These are phyloP conservation scores for Montipora capitata DNA, from an alignment of 92 coral and sea anemone species.

Conservation along the genomic window DNA sequence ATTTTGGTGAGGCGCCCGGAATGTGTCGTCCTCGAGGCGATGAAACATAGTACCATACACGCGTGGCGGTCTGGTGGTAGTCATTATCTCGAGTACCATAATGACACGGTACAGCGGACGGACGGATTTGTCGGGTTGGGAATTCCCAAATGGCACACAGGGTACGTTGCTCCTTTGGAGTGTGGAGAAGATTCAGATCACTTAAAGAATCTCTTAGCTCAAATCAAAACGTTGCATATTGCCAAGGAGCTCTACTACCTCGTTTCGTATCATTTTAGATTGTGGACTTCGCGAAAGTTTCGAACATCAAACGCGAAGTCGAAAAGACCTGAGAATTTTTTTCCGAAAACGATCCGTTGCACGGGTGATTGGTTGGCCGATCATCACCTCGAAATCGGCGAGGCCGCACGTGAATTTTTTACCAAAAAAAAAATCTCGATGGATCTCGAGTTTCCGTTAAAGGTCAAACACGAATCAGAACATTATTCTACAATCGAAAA, in stretches of 20 bases:
- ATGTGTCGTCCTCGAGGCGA: background rate
- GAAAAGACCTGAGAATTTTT: background rate
- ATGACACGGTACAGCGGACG: no score
- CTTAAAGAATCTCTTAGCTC: background rate
- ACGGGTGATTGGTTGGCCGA: conserved; percentile 11
- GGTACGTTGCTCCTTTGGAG: background rate
- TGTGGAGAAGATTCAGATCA: background rate
- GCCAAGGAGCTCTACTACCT: background rate
- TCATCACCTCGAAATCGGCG: conserved; percentile 4
- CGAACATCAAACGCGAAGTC: background rate
- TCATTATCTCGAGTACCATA: background rate
- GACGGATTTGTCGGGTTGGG: background rate
- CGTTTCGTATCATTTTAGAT: no score
- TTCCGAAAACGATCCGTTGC: background rate
- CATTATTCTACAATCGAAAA: background rate
- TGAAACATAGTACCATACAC: background rate
- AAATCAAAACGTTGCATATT: background rate
- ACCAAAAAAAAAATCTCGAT: background rate
- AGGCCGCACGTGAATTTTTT: background rate
- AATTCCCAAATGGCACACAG: background rate
- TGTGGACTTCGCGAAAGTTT: no score
- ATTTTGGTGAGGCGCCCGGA: background rate
- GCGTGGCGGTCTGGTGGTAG: conserved; percentile 4
- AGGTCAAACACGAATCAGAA: background rate
- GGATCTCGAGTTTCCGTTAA: background rate